Conservation (phyloP, 2,797 vertebrate genomes). For the Atherinosoma microstoma region DNA sequence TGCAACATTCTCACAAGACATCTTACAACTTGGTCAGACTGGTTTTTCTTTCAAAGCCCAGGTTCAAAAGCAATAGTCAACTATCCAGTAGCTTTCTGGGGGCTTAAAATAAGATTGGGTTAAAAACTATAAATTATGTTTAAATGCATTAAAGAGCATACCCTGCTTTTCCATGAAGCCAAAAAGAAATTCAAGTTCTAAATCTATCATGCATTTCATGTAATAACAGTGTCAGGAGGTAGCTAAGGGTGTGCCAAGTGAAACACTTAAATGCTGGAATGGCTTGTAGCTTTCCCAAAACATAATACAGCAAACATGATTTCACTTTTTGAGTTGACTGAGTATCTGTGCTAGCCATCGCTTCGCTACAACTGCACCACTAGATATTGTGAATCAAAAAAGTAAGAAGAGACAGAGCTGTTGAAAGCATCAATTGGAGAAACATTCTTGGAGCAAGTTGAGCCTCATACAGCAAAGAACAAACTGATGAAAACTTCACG, state of each 20-base stretch:
- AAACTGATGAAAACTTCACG: not conserved
- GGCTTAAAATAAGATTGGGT: conserved; percentile 3
- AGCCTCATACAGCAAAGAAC: not conserved
- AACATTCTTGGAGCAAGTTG: not conserved
- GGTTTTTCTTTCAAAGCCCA: not conserved
- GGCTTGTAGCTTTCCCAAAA: conserved; percentile 33
- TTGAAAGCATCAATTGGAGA: not conserved
- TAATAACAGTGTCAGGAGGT: conserved; percentile 33
- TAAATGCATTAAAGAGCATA: not conserved
- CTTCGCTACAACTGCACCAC: not conserved
- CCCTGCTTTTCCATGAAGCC: not conserved
- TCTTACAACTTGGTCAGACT: not conserved
- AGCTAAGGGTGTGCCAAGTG: conserved; percentile 9
- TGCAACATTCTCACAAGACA: conserved; percentile 17
- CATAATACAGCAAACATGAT: conserved; percentile 18
- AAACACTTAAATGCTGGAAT: conserved; percentile 23
- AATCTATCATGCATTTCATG: conserved; percentile 34
- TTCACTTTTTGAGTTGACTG: conserved; percentile 10
- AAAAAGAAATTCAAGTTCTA: conserved; percentile 14
- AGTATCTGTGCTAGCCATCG: conserved; percentile 23
- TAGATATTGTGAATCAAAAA: not conserved
- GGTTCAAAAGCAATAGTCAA: conserved; percentile 7
- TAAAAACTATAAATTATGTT: conserved; percentile 1
- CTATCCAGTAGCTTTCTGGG: conserved; percentile 6
- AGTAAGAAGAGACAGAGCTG: not conserved